Evolutionary conservation across 2,888 invertebrate genomes (phyloP).

Genomic region (Charanyca ferruginea): DNA sequence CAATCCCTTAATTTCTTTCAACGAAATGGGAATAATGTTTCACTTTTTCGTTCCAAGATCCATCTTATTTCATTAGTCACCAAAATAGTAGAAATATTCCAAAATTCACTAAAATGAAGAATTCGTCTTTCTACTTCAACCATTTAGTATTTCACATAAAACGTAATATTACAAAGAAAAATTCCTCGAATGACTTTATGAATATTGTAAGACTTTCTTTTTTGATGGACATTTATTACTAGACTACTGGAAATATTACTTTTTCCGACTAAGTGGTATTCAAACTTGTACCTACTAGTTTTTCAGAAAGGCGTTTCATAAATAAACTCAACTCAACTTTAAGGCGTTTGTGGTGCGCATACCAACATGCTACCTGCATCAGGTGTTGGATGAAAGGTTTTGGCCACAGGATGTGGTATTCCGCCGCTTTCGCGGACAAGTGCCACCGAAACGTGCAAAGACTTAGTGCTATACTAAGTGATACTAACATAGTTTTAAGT

Average conservation of each 20-base stretch:
- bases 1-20: too few relatives aligned
- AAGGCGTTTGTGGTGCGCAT: too few relatives aligned
- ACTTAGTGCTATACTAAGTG: too few relatives aligned
- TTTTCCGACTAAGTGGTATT: not conserved
- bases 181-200: slow-evolving; percentile 5
- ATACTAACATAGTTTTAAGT: too few relatives aligned
- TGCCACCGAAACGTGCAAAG: too few relatives aligned
- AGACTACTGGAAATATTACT: slow-evolving; percentile 1
- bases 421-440: too few relatives aligned
- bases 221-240: slow-evolving; percentile 11
- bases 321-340: too few relatives aligned
- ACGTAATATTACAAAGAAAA: slow-evolving; percentile 23
- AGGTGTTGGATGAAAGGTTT: too few relatives aligned
- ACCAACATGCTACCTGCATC: too few relatives aligned
- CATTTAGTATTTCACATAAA: slow-evolving; percentile 23
- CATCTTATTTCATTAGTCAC: slow-evolving; percentile 4
- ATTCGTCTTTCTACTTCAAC: slow-evolving; percentile 18
- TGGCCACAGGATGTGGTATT: too few relatives aligned
- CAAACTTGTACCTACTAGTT: slow-evolving; percentile 1
- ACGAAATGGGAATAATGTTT: too few relatives aligned
- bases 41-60: not conserved
- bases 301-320: not conserved
- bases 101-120: slow-evolving; percentile 10
- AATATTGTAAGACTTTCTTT: slow-evolving; percentile 17
- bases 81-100: not conserved